Percentiles rank a stretch among this genome's conserved stretches.
phyloP scores from a whole-genome alignment of 2,797 vertebrate genomes.

The Rhinophrynus dorsalis region DNA sequence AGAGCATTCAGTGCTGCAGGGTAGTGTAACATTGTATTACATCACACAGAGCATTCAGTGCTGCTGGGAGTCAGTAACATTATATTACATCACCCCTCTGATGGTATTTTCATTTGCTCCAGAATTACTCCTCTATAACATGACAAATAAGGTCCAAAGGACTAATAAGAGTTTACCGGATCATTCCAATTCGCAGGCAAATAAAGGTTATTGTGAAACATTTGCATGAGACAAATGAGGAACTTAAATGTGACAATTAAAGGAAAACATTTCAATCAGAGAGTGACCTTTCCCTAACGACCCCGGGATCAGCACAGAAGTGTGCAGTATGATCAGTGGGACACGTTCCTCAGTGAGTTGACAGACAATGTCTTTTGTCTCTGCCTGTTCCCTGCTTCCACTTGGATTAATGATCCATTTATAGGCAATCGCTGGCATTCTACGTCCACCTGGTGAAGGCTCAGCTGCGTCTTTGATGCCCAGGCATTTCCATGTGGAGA shows the following conservation, averaged over 20 bases:
- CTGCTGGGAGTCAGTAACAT: too few relatives aligned
- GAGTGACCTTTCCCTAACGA: conserved; percentile 25
- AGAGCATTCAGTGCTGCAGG: too few relatives aligned
- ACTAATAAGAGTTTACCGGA: conserved; percentile 2
- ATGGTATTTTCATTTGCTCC: too few relatives aligned
- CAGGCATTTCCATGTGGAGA: not conserved
- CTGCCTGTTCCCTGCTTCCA: not conserved
- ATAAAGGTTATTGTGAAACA: conserved; percentile 28
- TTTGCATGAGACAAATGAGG: conserved; percentile 12
- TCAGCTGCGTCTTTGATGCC: not conserved
- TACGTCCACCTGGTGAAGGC: not conserved
- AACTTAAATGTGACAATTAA: not conserved
- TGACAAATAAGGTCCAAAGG: too few relatives aligned
- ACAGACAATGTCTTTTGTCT: conserved; percentile 28
- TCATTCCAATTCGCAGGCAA: not conserved
- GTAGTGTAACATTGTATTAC: too few relatives aligned
- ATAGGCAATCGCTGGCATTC: conserved; percentile 9
- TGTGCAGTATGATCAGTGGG: not conserved
- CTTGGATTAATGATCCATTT: conserved; percentile 11
- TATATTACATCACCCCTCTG: too few relatives aligned
- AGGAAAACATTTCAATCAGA: conserved; percentile 5
- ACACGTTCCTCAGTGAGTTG: conserved; percentile 11
- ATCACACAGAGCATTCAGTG: too few relatives aligned
- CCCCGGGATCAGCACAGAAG: not conserved
- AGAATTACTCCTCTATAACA: too few relatives aligned